These are phyloP conservation scores for Chionis minor DNA, from an alignment of 2,113 vertebrate species.

Conservation along the genomic window DNA sequence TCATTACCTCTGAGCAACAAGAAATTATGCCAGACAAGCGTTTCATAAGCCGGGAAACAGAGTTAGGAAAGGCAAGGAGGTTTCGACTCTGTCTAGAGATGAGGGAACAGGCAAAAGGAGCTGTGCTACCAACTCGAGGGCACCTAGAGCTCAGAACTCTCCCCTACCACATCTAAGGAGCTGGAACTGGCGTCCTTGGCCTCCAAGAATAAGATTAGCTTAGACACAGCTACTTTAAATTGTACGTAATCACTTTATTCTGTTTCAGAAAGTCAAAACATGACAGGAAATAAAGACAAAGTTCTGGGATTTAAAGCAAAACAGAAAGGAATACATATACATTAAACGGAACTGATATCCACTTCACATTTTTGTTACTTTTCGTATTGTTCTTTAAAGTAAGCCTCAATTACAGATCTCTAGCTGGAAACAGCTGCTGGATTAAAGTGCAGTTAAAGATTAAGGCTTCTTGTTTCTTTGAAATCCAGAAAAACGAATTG, in stretches of 20 bases:
- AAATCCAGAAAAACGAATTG: neutral
- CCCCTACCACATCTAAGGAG: neutral
- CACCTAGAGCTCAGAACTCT: neutral
- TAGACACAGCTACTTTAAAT: neutral
- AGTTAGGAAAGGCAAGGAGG: neutral
- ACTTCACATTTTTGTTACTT: neutral
- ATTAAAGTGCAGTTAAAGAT: neutral
- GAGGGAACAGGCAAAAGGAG: neutral
- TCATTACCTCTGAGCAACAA: neutral
- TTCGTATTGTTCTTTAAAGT: neutral
- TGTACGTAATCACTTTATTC: neutral
- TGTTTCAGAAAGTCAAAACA: neutral
- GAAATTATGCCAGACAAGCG: neutral
- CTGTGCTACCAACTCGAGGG: neutral
- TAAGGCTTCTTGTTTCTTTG: neutral
- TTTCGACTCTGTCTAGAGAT: neutral
- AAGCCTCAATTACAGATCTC: neutral
- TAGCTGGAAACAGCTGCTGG: neutral
- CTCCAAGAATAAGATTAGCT: neutral
- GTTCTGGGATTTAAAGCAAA: neutral
- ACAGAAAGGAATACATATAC: neutral
- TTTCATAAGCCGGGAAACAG: neutral
- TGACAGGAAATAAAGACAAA: neutral
- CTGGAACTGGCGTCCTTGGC: neutral
- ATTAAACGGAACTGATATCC: neutral